These are phyloP conservation scores for Mesoligia furuncula DNA, from an alignment of 2,888 invertebrate species.

Conservation along the genomic window DNA sequence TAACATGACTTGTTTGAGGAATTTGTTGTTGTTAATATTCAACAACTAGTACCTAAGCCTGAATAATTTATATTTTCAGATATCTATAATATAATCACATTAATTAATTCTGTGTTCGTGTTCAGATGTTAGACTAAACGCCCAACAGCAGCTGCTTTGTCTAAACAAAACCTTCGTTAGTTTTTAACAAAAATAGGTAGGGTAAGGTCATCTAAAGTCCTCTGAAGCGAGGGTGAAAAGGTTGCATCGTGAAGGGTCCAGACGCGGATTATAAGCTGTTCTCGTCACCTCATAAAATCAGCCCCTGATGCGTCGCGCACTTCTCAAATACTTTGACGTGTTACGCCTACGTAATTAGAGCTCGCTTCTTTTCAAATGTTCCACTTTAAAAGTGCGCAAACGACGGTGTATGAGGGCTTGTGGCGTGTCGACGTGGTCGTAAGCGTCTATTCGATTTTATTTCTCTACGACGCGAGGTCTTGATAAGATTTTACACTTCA, in stretches of 20 bases:
- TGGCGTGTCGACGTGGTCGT: conserved; percentile 18
- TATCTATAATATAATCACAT: conserved; percentile 7
- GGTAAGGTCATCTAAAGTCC: conserved; percentile 18
- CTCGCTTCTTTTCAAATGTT: conserved; percentile 62
- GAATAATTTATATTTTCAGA: conserved; percentile 12
- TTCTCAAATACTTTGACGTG: conserved; percentile 62
- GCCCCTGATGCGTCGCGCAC: conserved; percentile 53
- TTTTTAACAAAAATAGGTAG: conserved; percentile 25
- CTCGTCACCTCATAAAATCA: conserved; percentile 57
- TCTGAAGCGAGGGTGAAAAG: conserved; percentile 24
- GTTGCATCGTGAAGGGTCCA: conserved; percentile 32
- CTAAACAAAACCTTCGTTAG: background rate
- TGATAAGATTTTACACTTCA: conserved; percentile 30
- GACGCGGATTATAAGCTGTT: conserved; percentile 54
- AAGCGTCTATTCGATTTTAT: conserved; percentile 45
- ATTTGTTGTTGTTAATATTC: conserved; percentile 6
- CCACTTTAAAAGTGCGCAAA: conserved; percentile 49
- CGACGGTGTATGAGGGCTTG: conserved; percentile 9
- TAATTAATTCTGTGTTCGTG: conserved; percentile 17
- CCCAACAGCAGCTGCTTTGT: conserved; percentile 4
- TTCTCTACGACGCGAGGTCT: conserved; percentile 14
- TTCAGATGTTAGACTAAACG: conserved; percentile 4
- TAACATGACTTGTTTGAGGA: conserved; percentile 16
- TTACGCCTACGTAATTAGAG: conserved; percentile 65
- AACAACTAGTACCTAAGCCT: background rate